phyloP scores from a whole-genome alignment of 2,888 invertebrate species.

The Syrphus vitripennis region DNA sequence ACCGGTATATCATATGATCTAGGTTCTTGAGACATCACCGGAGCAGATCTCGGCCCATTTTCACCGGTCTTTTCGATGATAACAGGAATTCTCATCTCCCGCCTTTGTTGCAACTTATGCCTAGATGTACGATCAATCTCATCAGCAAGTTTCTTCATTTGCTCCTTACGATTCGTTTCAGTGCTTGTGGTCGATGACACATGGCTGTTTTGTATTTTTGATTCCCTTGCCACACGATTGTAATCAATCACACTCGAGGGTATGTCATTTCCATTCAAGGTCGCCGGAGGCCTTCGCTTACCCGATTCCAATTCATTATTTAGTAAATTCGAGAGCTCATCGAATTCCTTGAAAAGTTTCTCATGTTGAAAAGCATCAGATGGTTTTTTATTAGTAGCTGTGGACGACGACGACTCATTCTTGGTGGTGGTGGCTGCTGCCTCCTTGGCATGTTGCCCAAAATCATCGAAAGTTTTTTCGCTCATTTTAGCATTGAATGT shows the following conservation, averaged over 20 bases:
- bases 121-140: conserved; percentile 54
- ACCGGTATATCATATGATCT: conserved; percentile 40
- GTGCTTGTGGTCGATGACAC: conserved; percentile 32
- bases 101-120: conserved; percentile 39
- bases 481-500: conserved; percentile 48
- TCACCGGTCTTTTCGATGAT: conserved; percentile 72
- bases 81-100: conserved; percentile 48
- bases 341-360: conserved; percentile 80
- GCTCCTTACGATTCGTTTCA: conserved; percentile 75
- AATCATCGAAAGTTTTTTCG: conserved; percentile 75
- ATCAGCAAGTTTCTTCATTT: conserved; percentile 70
- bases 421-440: conserved; percentile 73
- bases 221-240: conserved; percentile 52
- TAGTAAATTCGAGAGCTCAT: conserved; percentile 79
- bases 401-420: conserved; percentile 63
- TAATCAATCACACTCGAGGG: conserved; percentile 56
- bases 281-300: conserved; percentile 72
- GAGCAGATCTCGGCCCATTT: conserved; percentile 74
- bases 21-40: not conserved
- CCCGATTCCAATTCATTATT: conserved; percentile 77
- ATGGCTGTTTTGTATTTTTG: conserved; percentile 36
- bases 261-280: conserved; percentile 39
- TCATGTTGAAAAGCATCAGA: conserved; percentile 76
- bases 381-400: conserved; percentile 40
- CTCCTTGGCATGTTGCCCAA: conserved; percentile 80